Conservation (phyloP, 2,888 invertebrate genomes). For the Ephialtes manifestator region DNA sequence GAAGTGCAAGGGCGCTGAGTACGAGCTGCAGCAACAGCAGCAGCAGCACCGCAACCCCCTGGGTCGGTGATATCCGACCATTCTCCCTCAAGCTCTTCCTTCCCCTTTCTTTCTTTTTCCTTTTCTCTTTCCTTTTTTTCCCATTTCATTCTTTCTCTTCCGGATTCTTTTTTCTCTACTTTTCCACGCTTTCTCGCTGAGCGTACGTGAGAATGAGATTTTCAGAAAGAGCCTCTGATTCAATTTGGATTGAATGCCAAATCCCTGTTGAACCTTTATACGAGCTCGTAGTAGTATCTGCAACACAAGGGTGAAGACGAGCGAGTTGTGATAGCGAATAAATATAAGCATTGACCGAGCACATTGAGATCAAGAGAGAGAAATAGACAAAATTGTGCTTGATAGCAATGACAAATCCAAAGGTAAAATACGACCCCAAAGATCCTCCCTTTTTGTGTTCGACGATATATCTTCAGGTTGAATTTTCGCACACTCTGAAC, state of each 20-base stretch:
- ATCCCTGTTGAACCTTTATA: slow-evolving; percentile 28
- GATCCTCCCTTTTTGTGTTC: neutral
- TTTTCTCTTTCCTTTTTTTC: slow-evolving; percentile 14
- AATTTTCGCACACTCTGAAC: no score
- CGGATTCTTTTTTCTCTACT: slow-evolving; percentile 20
- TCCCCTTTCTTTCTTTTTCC: slow-evolving; percentile 15
- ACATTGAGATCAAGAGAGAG: neutral
- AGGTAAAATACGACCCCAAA: neutral
- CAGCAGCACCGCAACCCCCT: neutral
- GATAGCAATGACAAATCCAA: neutral
- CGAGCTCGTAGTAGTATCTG: neutral
- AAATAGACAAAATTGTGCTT: neutral
- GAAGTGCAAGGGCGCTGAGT: slow-evolving; percentile 41
- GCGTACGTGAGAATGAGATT: slow-evolving; percentile 46
- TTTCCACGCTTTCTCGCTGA: slow-evolving; percentile 9
- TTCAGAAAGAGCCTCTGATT: slow-evolving; percentile 40
- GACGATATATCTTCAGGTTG: neutral
- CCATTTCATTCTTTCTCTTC: slow-evolving; percentile 32
- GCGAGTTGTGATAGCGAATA: neutral
- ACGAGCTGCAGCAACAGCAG: slow-evolving; percentile 4
- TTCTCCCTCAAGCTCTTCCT: slow-evolving; percentile 43
- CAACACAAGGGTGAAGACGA: slow-evolving; percentile 7
- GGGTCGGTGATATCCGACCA: slow-evolving; percentile 26
- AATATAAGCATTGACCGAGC: neutral
- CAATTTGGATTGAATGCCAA: slow-evolving; percentile 52